phyloP scores from a whole-genome alignment of 2,888 invertebrate genomes.

The Metallyticus violacea region DNA sequence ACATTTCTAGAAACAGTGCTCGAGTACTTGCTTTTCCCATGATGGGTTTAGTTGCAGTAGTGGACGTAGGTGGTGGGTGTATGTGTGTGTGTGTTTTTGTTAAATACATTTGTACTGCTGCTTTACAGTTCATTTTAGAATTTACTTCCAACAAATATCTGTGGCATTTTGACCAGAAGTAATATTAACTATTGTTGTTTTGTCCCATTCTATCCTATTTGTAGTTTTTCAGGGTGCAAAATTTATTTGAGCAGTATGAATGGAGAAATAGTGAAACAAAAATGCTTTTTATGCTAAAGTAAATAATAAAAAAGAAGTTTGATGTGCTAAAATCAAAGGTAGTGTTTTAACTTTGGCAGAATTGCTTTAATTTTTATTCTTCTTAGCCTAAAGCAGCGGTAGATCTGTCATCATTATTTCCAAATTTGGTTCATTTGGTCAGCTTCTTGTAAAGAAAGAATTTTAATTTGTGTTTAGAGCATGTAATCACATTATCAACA shows the following conservation, averaged over 20 bases:
- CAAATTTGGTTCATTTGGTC: neutral
- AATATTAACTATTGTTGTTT: too few relatives aligned
- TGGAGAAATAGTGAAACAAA: neutral
- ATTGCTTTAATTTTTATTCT: neutral
- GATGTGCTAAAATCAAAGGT: neutral
- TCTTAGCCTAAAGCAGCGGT: neutral
- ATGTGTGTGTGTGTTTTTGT: neutral
- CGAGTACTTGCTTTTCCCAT: conserved; percentile 7
- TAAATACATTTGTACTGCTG: neutral
- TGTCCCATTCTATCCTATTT: neutral
- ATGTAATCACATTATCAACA: neutral
- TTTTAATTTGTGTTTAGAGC: neutral
- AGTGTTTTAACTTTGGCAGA: neutral
- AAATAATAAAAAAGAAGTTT: too few relatives aligned
- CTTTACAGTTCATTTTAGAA: neutral
- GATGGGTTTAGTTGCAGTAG: neutral
- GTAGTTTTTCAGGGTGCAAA: neutral
- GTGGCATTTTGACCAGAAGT: neutral
- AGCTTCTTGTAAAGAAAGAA: neutral
- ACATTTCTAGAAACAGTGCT: neutral
- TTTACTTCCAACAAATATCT: neutral
- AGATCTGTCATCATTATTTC: neutral
- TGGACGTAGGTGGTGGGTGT: conserved; percentile 8
- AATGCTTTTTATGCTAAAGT: too few relatives aligned
- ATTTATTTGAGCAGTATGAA: neutral